A percentile compares a stretch with the other conserved stretches of the same genome.
Evolutionary conservation across 2,888 invertebrate genomes (phyloP).

Genomic region (Nudaria mundana): DNA sequence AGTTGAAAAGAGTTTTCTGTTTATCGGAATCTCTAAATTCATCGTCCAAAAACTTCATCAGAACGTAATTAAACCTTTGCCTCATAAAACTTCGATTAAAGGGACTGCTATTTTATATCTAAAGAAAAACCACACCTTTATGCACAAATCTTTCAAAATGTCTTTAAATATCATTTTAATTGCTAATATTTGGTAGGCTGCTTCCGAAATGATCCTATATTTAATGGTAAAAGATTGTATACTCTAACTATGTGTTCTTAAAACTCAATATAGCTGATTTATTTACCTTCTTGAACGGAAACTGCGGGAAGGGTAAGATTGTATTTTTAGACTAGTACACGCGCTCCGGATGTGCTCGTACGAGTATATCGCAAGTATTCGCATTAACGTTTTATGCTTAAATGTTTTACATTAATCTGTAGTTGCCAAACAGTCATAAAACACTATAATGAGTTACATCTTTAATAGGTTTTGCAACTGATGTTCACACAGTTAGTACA

Average conservation of each 20-base stretch:
- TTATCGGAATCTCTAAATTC: too few relatives aligned
- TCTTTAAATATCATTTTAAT: constrained; percentile 26
- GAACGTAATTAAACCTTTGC: too few relatives aligned
- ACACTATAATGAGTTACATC: too few relatives aligned
- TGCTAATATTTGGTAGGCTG: constrained; percentile 18
- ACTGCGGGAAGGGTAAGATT: constrained; percentile 26
- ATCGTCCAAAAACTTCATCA: too few relatives aligned
- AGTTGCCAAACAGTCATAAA: background rate
- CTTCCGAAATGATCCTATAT: constrained; percentile 15
- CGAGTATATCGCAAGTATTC: constrained; percentile 31
- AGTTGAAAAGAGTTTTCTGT: too few relatives aligned
- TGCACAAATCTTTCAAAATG: constrained; percentile 15
- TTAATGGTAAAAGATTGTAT: constrained; percentile 3
- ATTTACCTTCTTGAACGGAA: constrained; percentile 24
- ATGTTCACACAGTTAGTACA: too few relatives aligned
- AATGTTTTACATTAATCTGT: constrained; percentile 16
- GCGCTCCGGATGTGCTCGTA: constrained; percentile 32
- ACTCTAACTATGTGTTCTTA: constrained; percentile 4
- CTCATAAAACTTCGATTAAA: too few relatives aligned
- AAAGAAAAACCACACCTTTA: background rate
- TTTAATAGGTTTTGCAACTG: too few relatives aligned
- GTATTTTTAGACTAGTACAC: constrained; percentile 34
- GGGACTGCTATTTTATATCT: background rate
- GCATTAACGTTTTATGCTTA: constrained; percentile 33
- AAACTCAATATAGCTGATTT: constrained; percentile 17